Evolutionary conservation across 2,888 invertebrate species (phyloP).

Genomic region (Stenodema calcarata): DNA sequence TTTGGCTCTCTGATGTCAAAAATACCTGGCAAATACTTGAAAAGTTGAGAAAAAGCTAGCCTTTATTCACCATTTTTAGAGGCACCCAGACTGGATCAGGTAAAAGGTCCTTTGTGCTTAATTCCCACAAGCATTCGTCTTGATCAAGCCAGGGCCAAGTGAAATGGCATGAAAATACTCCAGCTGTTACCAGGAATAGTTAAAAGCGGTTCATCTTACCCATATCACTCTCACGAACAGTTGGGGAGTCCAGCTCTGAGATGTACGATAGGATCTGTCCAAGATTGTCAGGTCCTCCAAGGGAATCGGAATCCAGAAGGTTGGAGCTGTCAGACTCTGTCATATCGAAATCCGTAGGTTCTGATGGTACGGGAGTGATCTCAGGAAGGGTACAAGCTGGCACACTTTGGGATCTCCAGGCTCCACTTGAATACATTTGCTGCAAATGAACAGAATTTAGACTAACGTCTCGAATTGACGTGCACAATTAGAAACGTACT

Average conservation of each 20-base stretch:
- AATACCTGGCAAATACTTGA: no score
- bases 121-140: no score
- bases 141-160: no score
- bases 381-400: slow-evolving; percentile 49
- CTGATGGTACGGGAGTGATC: slow-evolving; percentile 52
- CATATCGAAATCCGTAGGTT: slow-evolving; percentile 50
- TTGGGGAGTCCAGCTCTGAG: slow-evolving; percentile 48
- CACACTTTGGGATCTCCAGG: slow-evolving; percentile 52
- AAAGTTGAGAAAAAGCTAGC: no score
- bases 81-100: no score
- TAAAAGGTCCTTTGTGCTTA: no score
- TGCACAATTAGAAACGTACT: no score
- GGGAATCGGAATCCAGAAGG: slow-evolving; percentile 49
- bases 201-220: background rate
- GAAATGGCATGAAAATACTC: background rate
- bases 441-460: background rate
- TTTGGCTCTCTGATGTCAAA: no score
- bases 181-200: background rate
- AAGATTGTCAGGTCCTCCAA: slow-evolving; percentile 51
- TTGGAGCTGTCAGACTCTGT: slow-evolving; percentile 52
- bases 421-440: slow-evolving; percentile 31
- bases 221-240: slow-evolving; percentile 12
- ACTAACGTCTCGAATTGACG: no score
- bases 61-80: no score
- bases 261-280: slow-evolving; percentile 50